Evolutionary conservation across 2,888 invertebrate species (phyloP), one percentile per base, ranked within the genome.

Genomic region (Acrocera orbiculus): DNA sequence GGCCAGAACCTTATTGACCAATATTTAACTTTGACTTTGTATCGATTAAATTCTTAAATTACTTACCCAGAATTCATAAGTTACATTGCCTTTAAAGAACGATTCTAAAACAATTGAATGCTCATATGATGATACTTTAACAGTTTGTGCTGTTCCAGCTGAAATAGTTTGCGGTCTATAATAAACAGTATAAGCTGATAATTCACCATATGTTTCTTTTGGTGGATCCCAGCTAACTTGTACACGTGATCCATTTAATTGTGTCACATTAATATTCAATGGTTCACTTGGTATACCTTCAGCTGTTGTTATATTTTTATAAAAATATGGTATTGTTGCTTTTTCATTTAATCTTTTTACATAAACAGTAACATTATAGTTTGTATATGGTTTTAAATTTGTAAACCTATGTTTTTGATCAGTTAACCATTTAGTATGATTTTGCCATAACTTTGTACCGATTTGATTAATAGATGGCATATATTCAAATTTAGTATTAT

Each of bases 301-400:
- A 1, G 64, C 65, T 0, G 83, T 83, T n/a, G 60, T 69, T 0
- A 70, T 66, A 30, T 66, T 62, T 4, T 68, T 60, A 47, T 64
- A 76, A 46, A 69, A 69, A 26, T 68, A 69, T 1, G 82, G 77
- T 1, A 76, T 67, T 0, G 67, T 67, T 22, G 43, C 44, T 2
- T 50, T 53, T 14, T 53, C 60, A 24, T 66, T 66, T 42, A 68
- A 67, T 40, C 66, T 62, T 34, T 69, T 62, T 0, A 80, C 76
- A 53, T 74, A 82, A 32, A 85, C 75, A 0, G 82, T 83, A 38
- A 83, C 65, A 44, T 81, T 81, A 51, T 86, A 86, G n/a, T 64
- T 62, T 0, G 81, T 81, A 47, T 62, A 78, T 0, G 85, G 73
- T 39, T 68, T 62, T 29, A 86, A 59, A 33, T 67, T 54, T 1